These are phyloP conservation scores for Lasiurus borealis DNA, from an alignment of 2,113 vertebrate genomes.

Conservation along the genomic window DNA sequence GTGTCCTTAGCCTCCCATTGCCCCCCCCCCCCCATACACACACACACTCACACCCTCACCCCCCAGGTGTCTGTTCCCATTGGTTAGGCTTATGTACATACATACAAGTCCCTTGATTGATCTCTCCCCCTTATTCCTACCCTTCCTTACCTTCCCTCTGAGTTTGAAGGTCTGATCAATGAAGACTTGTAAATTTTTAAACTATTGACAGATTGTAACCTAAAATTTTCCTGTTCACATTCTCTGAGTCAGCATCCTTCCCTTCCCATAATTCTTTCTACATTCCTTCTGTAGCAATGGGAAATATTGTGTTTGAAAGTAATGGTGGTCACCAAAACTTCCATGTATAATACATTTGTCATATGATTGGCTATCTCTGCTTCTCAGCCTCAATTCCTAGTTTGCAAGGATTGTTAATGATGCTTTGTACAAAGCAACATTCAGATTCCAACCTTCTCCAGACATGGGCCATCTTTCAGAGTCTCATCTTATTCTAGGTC, in stretches of 20 bases:
- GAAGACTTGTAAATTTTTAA: slow-evolving; percentile 20
- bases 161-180: too few species aligned
- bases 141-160: too few species aligned
- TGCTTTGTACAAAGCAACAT: background rate
- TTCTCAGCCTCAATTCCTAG: background rate
- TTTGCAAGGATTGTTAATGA: background rate
- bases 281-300: background rate
- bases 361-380: background rate
- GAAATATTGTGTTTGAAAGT: slow-evolving; percentile 31
- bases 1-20: too few species aligned
- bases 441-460: background rate
- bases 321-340: background rate
- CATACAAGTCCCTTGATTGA: too few species aligned
- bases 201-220: slow-evolving; percentile 54
- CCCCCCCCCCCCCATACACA: too few species aligned
- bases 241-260: slow-evolving; percentile 59
- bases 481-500: background rate
- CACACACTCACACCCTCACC: too few species aligned
- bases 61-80: too few species aligned
- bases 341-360: background rate
- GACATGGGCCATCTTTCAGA: background rate
- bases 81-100: too few species aligned
- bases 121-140: too few species aligned
- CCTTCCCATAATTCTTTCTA: background rate
- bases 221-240: slow-evolving; percentile 69